Evolutionary conservation across 2,888 invertebrate species (phyloP).

Genomic region (Pyrrhia umbra): DNA sequence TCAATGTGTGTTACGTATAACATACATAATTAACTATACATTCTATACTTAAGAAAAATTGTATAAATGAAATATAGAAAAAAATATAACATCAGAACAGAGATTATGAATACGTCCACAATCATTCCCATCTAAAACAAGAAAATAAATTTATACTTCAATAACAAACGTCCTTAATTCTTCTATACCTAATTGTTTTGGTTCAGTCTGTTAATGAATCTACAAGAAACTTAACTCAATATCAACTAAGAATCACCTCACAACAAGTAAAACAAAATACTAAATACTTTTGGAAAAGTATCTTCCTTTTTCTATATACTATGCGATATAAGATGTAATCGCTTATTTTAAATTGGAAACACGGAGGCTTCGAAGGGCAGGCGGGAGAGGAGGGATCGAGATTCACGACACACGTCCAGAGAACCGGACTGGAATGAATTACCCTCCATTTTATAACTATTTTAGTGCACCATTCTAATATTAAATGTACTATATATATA

Average conservation of each 20-base stretch:
- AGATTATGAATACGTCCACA: too few species aligned
- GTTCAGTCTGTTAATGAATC: background rate
- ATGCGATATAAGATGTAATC: slow-evolving; percentile 67
- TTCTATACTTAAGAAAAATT: too few species aligned
- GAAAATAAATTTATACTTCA: too few species aligned
- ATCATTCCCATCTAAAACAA: too few species aligned
- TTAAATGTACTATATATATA: slow-evolving; percentile 3
- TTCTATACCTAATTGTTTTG: too few species aligned
- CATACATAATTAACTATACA: too few species aligned
- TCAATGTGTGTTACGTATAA: too few species aligned
- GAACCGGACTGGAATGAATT: slow-evolving; percentile 77
- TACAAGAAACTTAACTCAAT: background rate
- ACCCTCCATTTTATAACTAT: slow-evolving; percentile 59
- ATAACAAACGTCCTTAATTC: too few species aligned
- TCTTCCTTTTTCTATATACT: slow-evolving; percentile 68
- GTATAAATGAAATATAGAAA: too few species aligned
- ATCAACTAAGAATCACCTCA: too few species aligned
- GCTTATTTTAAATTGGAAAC: slow-evolving; percentile 81
- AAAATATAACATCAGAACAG: too few species aligned
- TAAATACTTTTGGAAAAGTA: slow-evolving; percentile 16
- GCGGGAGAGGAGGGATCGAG: slow-evolving; percentile 81
- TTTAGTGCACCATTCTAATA: slow-evolving; percentile 5
- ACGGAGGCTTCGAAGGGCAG: slow-evolving; percentile 69
- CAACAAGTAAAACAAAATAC: background rate
- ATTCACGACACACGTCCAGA: slow-evolving; percentile 74